phyloP scores from a whole-genome alignment of 1,140 invertebrate species.

The Plodia interpunctella region DNA sequence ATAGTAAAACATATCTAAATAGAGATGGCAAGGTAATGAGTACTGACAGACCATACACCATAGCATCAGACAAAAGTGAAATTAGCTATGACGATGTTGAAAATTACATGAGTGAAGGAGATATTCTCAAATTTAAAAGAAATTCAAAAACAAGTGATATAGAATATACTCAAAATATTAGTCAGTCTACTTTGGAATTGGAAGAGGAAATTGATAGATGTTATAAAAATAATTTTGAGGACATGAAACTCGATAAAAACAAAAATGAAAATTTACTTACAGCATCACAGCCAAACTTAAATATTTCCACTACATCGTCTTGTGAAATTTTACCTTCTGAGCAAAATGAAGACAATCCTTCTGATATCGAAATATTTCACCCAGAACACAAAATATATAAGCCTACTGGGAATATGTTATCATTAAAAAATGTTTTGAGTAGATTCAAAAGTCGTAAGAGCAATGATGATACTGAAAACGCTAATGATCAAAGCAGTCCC shows the following conservation, averaged over 20 bases:
- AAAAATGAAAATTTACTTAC: conserved; percentile 57
- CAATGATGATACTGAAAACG: conserved; percentile 56
- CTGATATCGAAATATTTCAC: conserved; percentile 77
- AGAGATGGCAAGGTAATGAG: conserved; percentile 76
- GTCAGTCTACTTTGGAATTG: conserved; percentile 71
- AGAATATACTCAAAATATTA: conserved; percentile 74
- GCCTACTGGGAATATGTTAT: conserved; percentile 72
- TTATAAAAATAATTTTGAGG: conserved; percentile 72
- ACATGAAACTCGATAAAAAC: conserved; percentile 53
- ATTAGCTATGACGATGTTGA: conserved; percentile 79
- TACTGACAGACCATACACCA: conserved; percentile 81
- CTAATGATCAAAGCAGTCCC: conserved; percentile 48
- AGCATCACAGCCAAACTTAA: conserved; percentile 52
- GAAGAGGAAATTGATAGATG: conserved; percentile 74
- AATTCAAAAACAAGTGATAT: conserved; percentile 47
- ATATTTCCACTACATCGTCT: conserved; percentile 68
- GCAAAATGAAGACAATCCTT: conserved; percentile 51
- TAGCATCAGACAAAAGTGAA: conserved; percentile 82
- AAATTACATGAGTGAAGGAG: conserved; percentile 72
- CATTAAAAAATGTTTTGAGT: conserved; percentile 70
- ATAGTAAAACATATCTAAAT: conserved; percentile 73
- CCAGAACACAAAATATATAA: conserved; percentile 88
- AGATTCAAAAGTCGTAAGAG: conserved; percentile 66
- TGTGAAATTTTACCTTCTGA: conserved; percentile 65
- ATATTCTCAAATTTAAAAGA: conserved; percentile 78